A percentile compares a stretch with the other conserved stretches of the same genome.
phyloP scores from a whole-genome alignment of 2,797 vertebrate species.

The Crax fasciolata region DNA sequence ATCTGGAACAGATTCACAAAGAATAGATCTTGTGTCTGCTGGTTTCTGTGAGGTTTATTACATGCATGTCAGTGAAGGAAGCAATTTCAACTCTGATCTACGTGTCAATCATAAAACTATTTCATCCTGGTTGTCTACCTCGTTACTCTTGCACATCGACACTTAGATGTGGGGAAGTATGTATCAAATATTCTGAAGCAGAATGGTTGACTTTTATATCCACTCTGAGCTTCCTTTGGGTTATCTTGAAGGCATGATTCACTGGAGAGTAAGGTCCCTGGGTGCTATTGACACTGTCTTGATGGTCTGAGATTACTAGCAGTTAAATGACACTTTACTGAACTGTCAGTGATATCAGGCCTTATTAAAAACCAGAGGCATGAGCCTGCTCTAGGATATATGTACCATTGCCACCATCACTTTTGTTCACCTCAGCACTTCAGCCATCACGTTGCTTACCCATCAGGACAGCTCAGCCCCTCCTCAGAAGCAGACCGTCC shows the following conservation, averaged over 20 bases:
- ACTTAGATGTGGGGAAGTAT: background rate
- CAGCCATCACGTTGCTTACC: background rate
- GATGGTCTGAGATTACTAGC: background rate
- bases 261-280: background rate
- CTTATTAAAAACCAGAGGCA: background rate
- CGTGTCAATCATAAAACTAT: background rate
- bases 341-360: background rate
- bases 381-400: background rate
- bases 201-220: background rate
- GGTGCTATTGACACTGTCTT: background rate
- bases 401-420: accelerated
- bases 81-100: background rate
- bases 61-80: background rate
- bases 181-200: background rate
- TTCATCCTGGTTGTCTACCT: background rate
- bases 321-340: background rate
- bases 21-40: background rate
- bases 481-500: background rate
- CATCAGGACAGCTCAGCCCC: background rate
- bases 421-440: background rate
- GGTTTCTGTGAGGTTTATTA: background rate
- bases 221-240: background rate
- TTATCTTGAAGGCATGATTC: background rate
- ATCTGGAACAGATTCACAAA: background rate
- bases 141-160: accelerated